Evolutionary conservation across 1,140 invertebrate species (phyloP).

Genomic region (Drosophila dunni): DNA sequence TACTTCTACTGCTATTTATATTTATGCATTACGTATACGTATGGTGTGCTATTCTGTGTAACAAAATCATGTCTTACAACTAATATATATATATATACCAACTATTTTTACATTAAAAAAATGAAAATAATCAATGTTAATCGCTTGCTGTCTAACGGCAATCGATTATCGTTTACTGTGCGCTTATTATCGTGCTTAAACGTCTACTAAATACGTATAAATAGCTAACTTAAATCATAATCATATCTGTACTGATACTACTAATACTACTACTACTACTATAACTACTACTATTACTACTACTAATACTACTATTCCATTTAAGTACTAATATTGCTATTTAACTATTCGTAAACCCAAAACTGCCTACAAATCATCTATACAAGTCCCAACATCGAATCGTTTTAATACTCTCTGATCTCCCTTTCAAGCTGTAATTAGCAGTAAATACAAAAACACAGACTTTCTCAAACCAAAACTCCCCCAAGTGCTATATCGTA

Average conservation of each 20-base stretch:
- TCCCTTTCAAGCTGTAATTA: neutral
- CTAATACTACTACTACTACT: conserved; percentile 26
- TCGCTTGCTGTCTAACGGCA: conserved; percentile 16
- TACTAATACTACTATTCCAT: conserved; percentile 29
- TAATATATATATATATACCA: neutral
- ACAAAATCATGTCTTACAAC: conserved; percentile 3
- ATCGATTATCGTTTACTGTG: conserved; percentile 50
- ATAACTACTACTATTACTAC: conserved; percentile 22
- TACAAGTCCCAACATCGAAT: neutral
- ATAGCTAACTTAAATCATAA: conserved; percentile 21
- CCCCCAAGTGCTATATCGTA: neutral
- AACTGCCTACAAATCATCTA: conserved; percentile 4
- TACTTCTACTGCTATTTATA: conserved; percentile 14
- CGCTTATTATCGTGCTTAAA: conserved; percentile 76
- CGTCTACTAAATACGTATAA: conserved; percentile 61
- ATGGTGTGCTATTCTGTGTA: conserved; percentile 60
- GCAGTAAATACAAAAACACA: no score
- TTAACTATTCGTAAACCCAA: conserved; percentile 27
- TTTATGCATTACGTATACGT: conserved; percentile 34
- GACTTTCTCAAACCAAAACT: no score
- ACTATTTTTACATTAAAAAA: neutral
- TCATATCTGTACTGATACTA: conserved; percentile 15
- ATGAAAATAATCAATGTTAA: conserved; percentile 4
- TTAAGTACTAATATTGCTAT: conserved; percentile 34
- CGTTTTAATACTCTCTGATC: neutral